Evolutionary conservation across 1,140 invertebrate species (phyloP).

Genomic region (Neodiprion pinetum): DNA sequence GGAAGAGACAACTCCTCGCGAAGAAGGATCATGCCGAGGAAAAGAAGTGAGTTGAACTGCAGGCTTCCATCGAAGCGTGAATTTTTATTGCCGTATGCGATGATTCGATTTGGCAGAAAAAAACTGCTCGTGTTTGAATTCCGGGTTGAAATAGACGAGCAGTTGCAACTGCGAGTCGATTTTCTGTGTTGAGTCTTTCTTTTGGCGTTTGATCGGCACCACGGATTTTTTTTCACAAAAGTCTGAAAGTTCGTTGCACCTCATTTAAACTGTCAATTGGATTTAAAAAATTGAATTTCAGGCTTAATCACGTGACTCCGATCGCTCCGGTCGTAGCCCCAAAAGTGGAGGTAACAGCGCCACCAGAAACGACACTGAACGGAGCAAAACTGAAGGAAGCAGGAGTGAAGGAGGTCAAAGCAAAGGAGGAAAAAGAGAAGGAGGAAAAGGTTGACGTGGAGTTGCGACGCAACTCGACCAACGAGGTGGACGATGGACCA

Average conservation of each 20-base stretch:
- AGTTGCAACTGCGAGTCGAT: no score
- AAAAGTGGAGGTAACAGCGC: slow-evolving; percentile 46
- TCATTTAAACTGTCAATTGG: no score
- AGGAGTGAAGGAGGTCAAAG: slow-evolving; percentile 13
- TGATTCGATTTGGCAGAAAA: not conserved
- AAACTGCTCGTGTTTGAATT: not conserved
- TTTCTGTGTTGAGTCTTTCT: no score
- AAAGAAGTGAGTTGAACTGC: slow-evolving; percentile 67
- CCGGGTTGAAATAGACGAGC: not conserved
- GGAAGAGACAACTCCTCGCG: slow-evolving; percentile 88
- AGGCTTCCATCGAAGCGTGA: not conserved
- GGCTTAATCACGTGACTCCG: not conserved
- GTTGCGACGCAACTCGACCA: slow-evolving; percentile 61
- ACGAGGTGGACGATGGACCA: slow-evolving; percentile 65
- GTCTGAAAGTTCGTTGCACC: no score
- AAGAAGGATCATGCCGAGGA: slow-evolving; percentile 80
- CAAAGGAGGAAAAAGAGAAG: slow-evolving; percentile 26
- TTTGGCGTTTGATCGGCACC: no score
- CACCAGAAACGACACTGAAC: slow-evolving; percentile 30
- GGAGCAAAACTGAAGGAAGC: slow-evolving; percentile 11
- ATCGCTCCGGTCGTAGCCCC: slow-evolving; percentile 15
- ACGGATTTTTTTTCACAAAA: no score
- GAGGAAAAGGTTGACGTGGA: slow-evolving; percentile 30
- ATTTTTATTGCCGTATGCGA: not conserved
- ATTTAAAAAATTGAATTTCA: not conserved